phyloP scores from a whole-genome alignment of 2,888 invertebrate species.

The Drosophila birchii region DNA sequence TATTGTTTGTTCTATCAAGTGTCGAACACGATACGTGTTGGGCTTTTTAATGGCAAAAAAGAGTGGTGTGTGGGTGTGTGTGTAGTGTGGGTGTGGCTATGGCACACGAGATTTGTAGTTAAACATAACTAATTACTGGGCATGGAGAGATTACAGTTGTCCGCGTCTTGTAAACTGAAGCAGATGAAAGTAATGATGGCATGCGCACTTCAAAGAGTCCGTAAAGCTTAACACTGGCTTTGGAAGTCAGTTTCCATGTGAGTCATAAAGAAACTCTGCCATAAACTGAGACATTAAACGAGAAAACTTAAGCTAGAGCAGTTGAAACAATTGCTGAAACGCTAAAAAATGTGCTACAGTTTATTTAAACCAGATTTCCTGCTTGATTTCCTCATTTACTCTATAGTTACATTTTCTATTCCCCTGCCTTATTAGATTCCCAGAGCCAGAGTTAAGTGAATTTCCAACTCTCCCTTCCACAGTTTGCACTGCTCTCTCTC shows the following conservation, averaged over 20 bases:
- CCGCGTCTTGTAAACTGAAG: neutral
- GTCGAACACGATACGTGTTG: slow-evolving; percentile 61
- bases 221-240: slow-evolving; percentile 5
- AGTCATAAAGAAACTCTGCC: neutral
- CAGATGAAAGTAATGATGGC: slow-evolving; percentile 4
- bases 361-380: neutral
- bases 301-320: neutral
- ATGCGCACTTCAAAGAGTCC: slow-evolving; percentile 1
- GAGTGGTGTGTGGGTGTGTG: neutral
- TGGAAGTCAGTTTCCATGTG: slow-evolving; percentile 5
- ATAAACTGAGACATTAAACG: neutral
- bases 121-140: slow-evolving; percentile 48
- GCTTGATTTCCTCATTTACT: neutral
- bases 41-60: slow-evolving; percentile 53
- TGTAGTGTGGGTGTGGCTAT: neutral
- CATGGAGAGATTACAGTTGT: slow-evolving; percentile 10
- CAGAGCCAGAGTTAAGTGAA: slow-evolving; percentile 16
- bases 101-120: slow-evolving; percentile 19
- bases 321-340: neutral
- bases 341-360: neutral
- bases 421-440: slow-evolving; percentile 7
- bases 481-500: slow-evolving; percentile 27
- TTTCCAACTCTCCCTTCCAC: slow-evolving; percentile 24
- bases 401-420: slow-evolving; percentile 16
- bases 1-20: slow-evolving; percentile 52